Conservation (phyloP, 2,888 invertebrate species). For the Coecobrya sp. region DNA sequence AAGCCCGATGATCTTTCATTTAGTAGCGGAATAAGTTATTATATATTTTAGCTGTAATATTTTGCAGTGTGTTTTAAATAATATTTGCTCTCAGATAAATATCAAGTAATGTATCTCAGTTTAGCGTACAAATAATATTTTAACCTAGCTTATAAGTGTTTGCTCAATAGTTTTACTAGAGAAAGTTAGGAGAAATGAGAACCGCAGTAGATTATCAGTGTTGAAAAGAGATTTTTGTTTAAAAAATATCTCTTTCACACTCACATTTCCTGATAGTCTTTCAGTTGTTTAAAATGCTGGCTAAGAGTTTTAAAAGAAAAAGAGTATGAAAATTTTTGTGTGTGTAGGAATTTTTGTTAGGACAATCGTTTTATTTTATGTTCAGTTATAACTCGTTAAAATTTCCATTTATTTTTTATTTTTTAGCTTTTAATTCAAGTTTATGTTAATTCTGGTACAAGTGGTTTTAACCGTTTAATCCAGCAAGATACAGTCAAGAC, state of each 20-base stretch:
- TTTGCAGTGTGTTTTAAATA: slow-evolving; percentile 30
- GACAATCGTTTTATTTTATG: slow-evolving; percentile 67
- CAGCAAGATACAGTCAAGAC: slow-evolving; percentile 77
- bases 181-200: slow-evolving; percentile 23
- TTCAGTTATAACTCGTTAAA: slow-evolving; percentile 25
- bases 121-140: slow-evolving; percentile 59
- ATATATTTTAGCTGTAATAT: slow-evolving; percentile 36
- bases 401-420: slow-evolving; percentile 52
- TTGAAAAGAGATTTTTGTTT: slow-evolving; percentile 37
- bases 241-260: slow-evolving; percentile 55
- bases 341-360: slow-evolving; percentile 31
- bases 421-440: slow-evolving; percentile 33
- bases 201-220: slow-evolving; percentile 53
- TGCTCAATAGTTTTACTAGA: slow-evolving; percentile 77
- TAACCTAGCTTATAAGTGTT: slow-evolving; percentile 38
- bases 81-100: slow-evolving; percentile 54
- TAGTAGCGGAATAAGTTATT: slow-evolving; percentile 47
- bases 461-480: slow-evolving; percentile 57
- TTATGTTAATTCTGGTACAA: slow-evolving; percentile 59
- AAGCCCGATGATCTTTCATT: slow-evolving; percentile 77
- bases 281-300: slow-evolving; percentile 68
- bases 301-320: slow-evolving; percentile 62
- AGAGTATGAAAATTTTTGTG: slow-evolving; percentile 14
- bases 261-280: slow-evolving; percentile 76
- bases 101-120: slow-evolving; percentile 66